Conservation (phyloP, 2,113 vertebrate genomes). For the Embiotoca jacksoni region DNA sequence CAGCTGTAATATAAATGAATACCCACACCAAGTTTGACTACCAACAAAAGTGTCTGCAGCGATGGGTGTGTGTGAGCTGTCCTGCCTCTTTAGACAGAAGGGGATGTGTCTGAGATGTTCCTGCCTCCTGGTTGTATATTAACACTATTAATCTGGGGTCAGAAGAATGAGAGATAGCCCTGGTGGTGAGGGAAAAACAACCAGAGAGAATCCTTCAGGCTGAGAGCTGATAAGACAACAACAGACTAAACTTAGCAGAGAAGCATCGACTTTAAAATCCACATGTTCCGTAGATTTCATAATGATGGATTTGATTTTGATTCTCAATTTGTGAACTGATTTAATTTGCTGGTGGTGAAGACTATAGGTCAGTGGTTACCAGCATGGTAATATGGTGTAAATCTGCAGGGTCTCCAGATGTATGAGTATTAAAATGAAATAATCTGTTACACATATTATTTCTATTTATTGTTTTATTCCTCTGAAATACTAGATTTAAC, state of each 20-base stretch:
- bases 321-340: conserved; percentile 3
- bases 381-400: no score
- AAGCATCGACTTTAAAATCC: background rate
- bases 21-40: background rate
- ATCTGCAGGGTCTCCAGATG: background rate
- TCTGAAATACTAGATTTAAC: no score
- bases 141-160: conserved; percentile 59
- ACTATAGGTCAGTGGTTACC: no score
- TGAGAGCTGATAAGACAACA: conserved; percentile 4
- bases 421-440: background rate
- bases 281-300: background rate
- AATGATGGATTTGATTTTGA: background rate
- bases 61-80: conserved; percentile 12
- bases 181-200: background rate
- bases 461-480: background rate
- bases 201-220: background rate
- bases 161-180: conserved; percentile 38
- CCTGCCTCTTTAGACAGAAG: conserved; percentile 24
- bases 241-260: background rate
- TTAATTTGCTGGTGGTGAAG: background rate
- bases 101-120: conserved; percentile 38
- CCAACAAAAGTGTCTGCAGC: background rate
- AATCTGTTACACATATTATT: no score
- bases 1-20: background rate
- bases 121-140: conserved; percentile 71